Conservation (phyloP, 2,113 vertebrate genomes). For the Cepphus grylle region DNA sequence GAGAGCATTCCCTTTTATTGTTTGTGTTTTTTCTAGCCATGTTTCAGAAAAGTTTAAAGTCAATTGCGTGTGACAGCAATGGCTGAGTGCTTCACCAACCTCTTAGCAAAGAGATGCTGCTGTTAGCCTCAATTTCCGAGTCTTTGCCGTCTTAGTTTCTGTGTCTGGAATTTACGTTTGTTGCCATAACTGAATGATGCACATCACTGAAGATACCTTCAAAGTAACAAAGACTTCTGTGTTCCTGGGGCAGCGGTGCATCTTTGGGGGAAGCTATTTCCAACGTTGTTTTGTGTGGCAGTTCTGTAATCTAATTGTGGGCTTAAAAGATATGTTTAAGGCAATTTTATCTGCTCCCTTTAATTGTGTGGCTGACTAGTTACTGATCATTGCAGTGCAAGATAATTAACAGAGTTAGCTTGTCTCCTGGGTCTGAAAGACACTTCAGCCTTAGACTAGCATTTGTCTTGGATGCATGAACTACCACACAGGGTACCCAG, state of each 20-base stretch:
- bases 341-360: background rate
- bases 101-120: background rate
- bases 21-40: background rate
- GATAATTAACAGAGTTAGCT: background rate
- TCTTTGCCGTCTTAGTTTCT: background rate
- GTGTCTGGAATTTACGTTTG: background rate
- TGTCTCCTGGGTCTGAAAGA: background rate
- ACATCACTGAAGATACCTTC: background rate
- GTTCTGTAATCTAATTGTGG: background rate
- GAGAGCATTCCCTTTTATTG: background rate
- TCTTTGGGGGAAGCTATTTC: background rate
- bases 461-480: background rate
- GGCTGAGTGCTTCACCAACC: background rate
- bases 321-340: background rate
- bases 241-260: background rate
- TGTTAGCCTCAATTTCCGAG: background rate
- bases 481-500: background rate
- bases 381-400: background rate
- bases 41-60: background rate
- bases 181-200: fast-evolving
- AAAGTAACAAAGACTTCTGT: background rate
- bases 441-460: background rate
- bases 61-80: background rate
- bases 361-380: background rate
- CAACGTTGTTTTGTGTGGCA: background rate